These are phyloP conservation scores for Uria aalge DNA, from an alignment of 2,113 vertebrate genomes.

Conservation along the genomic window DNA sequence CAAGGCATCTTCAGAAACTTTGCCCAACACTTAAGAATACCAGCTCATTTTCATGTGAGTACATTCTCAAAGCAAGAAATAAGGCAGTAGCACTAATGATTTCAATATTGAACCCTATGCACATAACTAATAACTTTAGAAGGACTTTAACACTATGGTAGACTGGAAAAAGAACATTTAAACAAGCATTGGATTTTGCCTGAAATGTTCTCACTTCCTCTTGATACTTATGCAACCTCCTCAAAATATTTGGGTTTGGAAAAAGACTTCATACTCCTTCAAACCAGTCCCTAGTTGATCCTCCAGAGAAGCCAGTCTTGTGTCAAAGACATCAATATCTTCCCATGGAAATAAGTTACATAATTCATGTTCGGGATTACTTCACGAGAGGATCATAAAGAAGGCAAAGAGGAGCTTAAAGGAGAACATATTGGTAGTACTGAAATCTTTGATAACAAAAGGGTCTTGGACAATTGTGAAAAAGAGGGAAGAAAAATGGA, in stretches of 20 bases:
- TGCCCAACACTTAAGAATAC: constrained; percentile 70
- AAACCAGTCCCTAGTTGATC: constrained; percentile 52
- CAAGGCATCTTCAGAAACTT: constrained; percentile 75
- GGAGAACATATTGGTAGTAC: constrained; percentile 46
- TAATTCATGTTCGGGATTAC: neutral
- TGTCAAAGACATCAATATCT: neutral
- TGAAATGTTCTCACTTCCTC: constrained; percentile 66
- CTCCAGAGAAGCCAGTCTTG: constrained; percentile 44
- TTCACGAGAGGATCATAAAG: constrained; percentile 44
- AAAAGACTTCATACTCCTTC: constrained; percentile 45
- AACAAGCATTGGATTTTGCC: constrained; percentile 61
- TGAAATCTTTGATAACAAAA: constrained; percentile 53
- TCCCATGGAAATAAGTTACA: constrained; percentile 38
- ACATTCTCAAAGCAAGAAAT: constrained; percentile 82
- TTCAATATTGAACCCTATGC: constrained; percentile 70
- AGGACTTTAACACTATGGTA: constrained; percentile 74
- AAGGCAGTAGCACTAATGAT: constrained; percentile 76
- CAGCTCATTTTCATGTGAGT: constrained; percentile 73
- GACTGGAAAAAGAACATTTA: constrained; percentile 71
- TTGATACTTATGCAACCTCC: constrained; percentile 53
- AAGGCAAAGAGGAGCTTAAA: constrained; percentile 43
- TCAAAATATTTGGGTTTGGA: constrained; percentile 58
- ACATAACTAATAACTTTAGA: constrained; percentile 72
- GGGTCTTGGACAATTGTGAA: constrained; percentile 60
- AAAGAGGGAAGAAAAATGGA: constrained; percentile 51